phyloP scores from a whole-genome alignment of 2,888 invertebrate species.

The Colletes collaris region DNA sequence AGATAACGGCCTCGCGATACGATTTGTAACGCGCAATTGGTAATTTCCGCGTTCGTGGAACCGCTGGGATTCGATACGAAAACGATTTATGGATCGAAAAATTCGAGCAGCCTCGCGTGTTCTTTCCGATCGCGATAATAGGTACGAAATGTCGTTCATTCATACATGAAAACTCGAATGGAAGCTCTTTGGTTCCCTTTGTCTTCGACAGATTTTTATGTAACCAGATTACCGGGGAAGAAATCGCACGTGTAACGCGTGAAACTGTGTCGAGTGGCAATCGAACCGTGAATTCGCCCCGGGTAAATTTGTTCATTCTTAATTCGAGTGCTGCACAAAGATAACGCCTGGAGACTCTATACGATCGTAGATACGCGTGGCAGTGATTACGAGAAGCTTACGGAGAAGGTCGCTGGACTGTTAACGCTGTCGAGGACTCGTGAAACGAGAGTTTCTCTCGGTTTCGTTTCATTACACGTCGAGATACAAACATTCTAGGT shows the following conservation, averaged over 20 bases:
- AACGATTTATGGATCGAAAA: not conserved
- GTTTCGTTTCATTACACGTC: too few relatives aligned
- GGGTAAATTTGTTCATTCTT: constrained; percentile 22
- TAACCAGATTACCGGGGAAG: constrained; percentile 7
- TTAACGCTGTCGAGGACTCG: not conserved
- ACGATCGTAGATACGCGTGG: not conserved
- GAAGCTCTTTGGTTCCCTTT: not conserved
- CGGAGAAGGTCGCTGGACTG: not conserved
- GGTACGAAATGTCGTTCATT: too few relatives aligned
- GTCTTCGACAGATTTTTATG: constrained; percentile 22
- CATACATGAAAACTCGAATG: too few relatives aligned
- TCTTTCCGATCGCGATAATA: not conserved
- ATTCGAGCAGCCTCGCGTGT: not conserved
- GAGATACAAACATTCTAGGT: too few relatives aligned
- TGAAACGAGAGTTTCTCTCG: too few relatives aligned
- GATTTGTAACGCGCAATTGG: constrained; percentile 51
- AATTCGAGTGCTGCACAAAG: constrained; percentile 13
- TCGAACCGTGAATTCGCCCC: constrained; percentile 31
- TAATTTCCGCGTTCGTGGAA: constrained; percentile 44
- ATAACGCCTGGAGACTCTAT: constrained; percentile 28
- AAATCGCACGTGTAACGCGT: constrained; percentile 28
- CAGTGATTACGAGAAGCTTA: not conserved
- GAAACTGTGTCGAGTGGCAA: constrained; percentile 52
- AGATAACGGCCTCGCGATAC: constrained; percentile 54
- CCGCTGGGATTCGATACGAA: constrained; percentile 11